Evolutionary conservation across 2,797 vertebrate species (phyloP).

Genomic region (Brachyrhaphis roseni): DNA sequence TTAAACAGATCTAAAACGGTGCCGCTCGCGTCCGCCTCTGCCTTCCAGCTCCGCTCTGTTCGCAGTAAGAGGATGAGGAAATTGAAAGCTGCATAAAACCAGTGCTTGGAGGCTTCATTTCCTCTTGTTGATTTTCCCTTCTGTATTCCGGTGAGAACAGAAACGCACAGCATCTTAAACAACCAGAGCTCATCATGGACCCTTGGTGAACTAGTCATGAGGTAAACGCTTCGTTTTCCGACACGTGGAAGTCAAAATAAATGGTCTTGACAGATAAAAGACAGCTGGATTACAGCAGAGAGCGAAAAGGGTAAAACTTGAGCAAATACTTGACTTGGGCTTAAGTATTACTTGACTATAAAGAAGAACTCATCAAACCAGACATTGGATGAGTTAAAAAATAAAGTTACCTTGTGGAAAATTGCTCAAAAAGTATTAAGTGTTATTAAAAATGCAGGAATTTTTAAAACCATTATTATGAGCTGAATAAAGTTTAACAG

Average conservation of each 20-base stretch:
- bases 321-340: not conserved
- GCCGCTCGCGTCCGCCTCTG: conserved; percentile 15
- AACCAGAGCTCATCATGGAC: not conserved
- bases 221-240: not conserved
- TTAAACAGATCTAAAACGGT: conserved; percentile 15
- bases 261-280: not conserved
- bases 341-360: no score
- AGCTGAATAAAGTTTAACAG: not conserved
- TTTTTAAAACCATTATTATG: not conserved
- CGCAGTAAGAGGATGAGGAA: conserved; percentile 49
- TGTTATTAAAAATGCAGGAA: not conserved
- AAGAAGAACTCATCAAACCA: not conserved
- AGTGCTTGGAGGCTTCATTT: conserved; percentile 59
- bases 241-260: not conserved
- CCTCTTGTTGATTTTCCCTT: conserved; percentile 27
- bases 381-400: not conserved
- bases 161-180: conserved; percentile 17
- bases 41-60: conserved; percentile 17
- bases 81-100: conserved; percentile 47
- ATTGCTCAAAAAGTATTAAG: not conserved
- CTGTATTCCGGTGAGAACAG: conserved; percentile 24
- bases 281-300: not conserved
- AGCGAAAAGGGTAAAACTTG: not conserved
- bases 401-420: not conserved
- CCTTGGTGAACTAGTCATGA: not conserved